Conservation (phyloP, 2,113 vertebrate species). For the Saccopteryx bilineata region DNA sequence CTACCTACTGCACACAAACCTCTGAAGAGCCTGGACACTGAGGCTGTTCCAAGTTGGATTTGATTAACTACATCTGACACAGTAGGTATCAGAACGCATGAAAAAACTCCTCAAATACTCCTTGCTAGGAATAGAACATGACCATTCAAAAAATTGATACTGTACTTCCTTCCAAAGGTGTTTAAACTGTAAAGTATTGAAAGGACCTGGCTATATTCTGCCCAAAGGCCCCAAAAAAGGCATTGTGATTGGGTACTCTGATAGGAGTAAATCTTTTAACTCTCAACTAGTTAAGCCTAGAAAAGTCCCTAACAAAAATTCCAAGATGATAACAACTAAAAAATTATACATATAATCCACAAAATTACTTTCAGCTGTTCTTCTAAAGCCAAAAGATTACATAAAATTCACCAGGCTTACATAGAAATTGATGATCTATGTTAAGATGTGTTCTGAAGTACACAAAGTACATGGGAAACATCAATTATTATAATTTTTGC, state of each 20-base stretch:
- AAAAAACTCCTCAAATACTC: not conserved
- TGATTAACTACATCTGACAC: not conserved
- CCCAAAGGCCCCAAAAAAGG: not conserved
- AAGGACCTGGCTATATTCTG: not conserved
- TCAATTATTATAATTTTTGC: too few species aligned
- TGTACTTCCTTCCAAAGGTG: not conserved
- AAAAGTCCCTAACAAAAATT: not conserved
- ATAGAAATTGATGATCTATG: not conserved
- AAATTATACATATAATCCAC: not conserved
- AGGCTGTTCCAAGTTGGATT: not conserved
- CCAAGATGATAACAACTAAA: not conserved
- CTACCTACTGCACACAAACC: not conserved
- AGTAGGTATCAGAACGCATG: not conserved
- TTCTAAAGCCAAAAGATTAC: not conserved
- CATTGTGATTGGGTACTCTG: not conserved
- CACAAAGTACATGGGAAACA: too few species aligned
- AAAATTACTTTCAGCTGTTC: not conserved
- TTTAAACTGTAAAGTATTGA: not conserved
- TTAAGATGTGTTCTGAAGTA: not conserved
- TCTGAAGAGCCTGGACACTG: not conserved
- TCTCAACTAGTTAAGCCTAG: not conserved
- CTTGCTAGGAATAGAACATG: not conserved
- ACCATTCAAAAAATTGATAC: not conserved
- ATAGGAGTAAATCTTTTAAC: not conserved
- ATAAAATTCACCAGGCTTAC: not conserved